phyloP scores from a whole-genome alignment of 2,113 vertebrate genomes.

The Atherinomorus stipes region DNA sequence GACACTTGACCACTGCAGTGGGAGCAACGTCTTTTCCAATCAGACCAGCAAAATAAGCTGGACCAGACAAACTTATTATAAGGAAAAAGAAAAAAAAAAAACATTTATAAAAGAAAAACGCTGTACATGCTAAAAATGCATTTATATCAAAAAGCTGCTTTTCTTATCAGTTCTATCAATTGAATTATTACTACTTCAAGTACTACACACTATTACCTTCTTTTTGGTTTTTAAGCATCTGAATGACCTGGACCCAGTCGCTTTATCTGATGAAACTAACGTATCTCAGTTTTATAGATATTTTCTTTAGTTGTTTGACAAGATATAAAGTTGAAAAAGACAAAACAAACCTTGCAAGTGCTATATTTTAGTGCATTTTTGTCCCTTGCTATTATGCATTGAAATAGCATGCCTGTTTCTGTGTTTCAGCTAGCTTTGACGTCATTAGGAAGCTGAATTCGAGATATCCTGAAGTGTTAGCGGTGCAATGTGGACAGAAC shows the following conservation, averaged over 20 bases:
- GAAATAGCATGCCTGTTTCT: constrained; percentile 84
- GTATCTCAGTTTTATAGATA: constrained; percentile 73
- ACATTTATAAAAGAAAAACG: constrained; percentile 85
- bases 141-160: constrained; percentile 98
- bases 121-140: constrained; percentile 91
- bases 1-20: constrained; percentile 80
- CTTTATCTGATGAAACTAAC: constrained; percentile 72
- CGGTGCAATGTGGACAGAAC: constrained; percentile 69
- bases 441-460: constrained; percentile 77
- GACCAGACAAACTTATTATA: constrained; percentile 75
- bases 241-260: constrained; percentile 78
- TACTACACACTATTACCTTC: constrained; percentile 74
- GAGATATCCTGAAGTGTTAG: constrained; percentile 76
- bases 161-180: constrained; percentile 84
- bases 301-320: constrained; percentile 68
- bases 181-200: constrained; percentile 79
- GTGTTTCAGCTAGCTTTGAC: constrained; percentile 81
- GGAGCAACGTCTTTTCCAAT: constrained; percentile 77
- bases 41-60: constrained; percentile 82
- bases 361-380: constrained; percentile 82
- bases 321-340: constrained; percentile 73
- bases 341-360: constrained; percentile 77
- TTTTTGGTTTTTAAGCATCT: constrained; percentile 69
- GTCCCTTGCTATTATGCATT: constrained; percentile 82
- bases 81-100: constrained; percentile 57